Base-by-base conservation (phyloP, 2,113 vertebrate species). In the Rhegmatorhina hoffmannsi region DNA sequence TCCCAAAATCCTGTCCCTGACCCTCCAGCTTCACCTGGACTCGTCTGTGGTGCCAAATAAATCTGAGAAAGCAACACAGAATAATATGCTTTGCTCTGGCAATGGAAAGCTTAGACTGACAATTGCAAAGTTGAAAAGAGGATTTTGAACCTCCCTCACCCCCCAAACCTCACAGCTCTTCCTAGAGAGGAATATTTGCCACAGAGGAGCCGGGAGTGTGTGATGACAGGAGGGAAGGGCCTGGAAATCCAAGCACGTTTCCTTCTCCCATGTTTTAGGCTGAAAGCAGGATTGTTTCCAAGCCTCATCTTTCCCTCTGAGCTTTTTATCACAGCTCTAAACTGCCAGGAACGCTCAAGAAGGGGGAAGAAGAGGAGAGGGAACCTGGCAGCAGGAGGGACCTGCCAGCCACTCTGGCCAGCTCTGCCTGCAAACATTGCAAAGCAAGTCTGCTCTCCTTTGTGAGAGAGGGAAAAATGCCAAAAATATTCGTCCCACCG, bases 31-130 rank as follows among this genome's bases (percentile, higher is more conserved):
- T 36, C 12, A 7, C 33, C 33, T 62, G n/a, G 55, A 3, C 59
- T 75, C 20, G 2, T 5, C 1, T 1, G 21, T 15, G 63, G 6
- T 26, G 11, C 50, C 40, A 94, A 23, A 79, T 19, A 34, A 79
- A 91, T 23, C 43, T 1, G 33, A 88, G 60, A 18, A 46, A 78
- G 8, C 13, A 47, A 2, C 31, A 36, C 2, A 29, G 44, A 38
- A 49, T 1, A 25, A 13, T 4, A 7, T 6, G 7, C 34, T 74
- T 66, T 6, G 6, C 13, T 43, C 9, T 19, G n/a, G 25, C 3
- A 2, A 21, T 3, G 23, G 29, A 12, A 34, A 43, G 5, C 8
- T 64, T 15, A 1, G 28, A 2, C n/a, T 56, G 44, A 17, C 31
- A 13, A 67, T 33, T 2, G 5, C 24, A 21, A 28, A 38, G n/a